A percentile compares a stretch with the other conserved stretches of the same genome.
phyloP scores from a whole-genome alignment of 1,140 invertebrate species.

The Ctenoplectra terminalis region DNA sequence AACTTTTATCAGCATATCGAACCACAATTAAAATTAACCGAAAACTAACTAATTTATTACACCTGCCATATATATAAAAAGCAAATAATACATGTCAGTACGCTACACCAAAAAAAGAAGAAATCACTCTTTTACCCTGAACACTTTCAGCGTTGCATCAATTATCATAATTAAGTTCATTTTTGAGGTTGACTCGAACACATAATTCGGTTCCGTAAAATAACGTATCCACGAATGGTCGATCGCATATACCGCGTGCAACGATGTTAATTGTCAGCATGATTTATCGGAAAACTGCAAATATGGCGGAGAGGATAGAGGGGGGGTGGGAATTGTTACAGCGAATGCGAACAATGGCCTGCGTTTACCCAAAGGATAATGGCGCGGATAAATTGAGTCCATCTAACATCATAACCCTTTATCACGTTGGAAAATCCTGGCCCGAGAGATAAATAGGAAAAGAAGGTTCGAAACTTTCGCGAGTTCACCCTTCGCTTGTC shows the following conservation, averaged over 20 bases:
- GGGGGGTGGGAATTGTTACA: background rate
- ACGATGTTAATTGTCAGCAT: slow-evolving; percentile 25
- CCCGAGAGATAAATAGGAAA: slow-evolving; percentile 33
- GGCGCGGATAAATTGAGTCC: slow-evolving; percentile 40
- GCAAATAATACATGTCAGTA: too few relatives aligned
- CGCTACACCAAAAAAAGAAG: background rate
- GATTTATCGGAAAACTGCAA: slow-evolving; percentile 25
- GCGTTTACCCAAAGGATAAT: slow-evolving; percentile 36
- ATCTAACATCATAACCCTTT: slow-evolving; percentile 43
- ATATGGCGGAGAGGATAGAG: background rate
- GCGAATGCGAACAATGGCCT: slow-evolving; percentile 14
- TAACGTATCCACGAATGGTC: slow-evolving; percentile 1
- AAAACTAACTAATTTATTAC: too few relatives aligned
- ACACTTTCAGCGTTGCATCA: background rate
- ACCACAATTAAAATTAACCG: background rate
- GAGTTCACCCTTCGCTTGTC: too few relatives aligned
- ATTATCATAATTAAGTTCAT: background rate
- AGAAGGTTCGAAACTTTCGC: slow-evolving; percentile 16
- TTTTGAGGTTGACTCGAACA: background rate
- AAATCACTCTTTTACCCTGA: background rate
- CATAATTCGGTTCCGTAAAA: background rate
- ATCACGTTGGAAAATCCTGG: slow-evolving; percentile 10
- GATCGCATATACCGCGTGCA: background rate
- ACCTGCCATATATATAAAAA: too few relatives aligned
- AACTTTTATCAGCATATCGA: background rate